Evolutionary conservation across 2,888 invertebrate genomes (phyloP).

Genomic region (Anarsia innoxiella): DNA sequence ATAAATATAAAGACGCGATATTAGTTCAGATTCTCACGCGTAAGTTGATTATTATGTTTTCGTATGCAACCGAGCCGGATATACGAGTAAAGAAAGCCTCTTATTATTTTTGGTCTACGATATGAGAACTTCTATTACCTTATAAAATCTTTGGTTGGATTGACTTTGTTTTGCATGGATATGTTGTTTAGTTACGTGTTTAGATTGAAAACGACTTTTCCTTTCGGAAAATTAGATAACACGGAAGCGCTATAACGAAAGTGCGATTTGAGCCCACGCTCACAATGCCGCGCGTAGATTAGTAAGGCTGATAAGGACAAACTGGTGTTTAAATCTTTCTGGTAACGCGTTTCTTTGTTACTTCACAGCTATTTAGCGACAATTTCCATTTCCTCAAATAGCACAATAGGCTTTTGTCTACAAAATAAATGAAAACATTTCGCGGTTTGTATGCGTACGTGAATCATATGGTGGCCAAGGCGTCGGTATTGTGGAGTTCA

Average conservation of each 20-base stretch:
- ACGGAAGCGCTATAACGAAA: conserved; percentile 35
- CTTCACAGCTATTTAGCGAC: conserved; percentile 41
- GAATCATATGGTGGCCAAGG: conserved; percentile 34
- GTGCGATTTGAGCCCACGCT: conserved; percentile 46
- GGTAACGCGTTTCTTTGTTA: conserved; percentile 51
- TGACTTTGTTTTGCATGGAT: conserved; percentile 7
- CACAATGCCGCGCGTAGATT: conserved; percentile 47
- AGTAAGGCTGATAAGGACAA: conserved; percentile 44
- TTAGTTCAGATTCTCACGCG: conserved; percentile 7
- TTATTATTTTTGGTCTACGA: too few species aligned
- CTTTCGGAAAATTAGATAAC: conserved; percentile 42
- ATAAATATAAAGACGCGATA: conserved; percentile 3
- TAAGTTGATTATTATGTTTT: background rate
- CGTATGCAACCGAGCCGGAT: too few species aligned
- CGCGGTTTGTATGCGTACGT: conserved; percentile 16
- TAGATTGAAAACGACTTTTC: conserved; percentile 26
- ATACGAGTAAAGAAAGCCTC: too few species aligned
- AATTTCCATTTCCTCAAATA: conserved; percentile 43
- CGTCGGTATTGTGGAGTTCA: conserved; percentile 21
- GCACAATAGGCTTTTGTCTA: conserved; percentile 57
- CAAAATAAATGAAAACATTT: conserved; percentile 29
- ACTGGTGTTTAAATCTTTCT: conserved; percentile 50
- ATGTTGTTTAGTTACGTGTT: too few species aligned
- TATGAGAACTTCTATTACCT: too few species aligned
- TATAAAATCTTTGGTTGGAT: background rate